Base-by-base conservation (phyloP, 2,113 vertebrate genomes). In the Antigone vipio region DNA sequence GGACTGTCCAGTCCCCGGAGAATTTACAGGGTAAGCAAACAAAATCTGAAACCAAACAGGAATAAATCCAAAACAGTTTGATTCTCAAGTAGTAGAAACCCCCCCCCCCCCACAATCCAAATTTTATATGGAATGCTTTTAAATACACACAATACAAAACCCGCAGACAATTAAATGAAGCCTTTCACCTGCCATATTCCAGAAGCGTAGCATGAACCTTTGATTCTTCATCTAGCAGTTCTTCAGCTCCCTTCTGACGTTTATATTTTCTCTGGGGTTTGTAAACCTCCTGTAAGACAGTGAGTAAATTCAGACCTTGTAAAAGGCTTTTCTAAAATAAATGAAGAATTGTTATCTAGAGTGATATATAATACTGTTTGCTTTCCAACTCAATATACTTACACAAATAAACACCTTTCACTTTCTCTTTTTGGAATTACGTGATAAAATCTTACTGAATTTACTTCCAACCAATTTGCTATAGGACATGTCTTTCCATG, bases 191-290 rank as follows among this genome's bases (percentile, higher is more conserved):
- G 97, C 99, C 99, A 12, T 99, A 99, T 92, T 99, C 99, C 96
- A 99, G 76, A 85, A 99, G 98, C 0, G 99, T 99, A 72, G 99
- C 98, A 69, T 99, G 99, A 95, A 99, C 98, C 68, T 98, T 98
- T n/a, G 99, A 99, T 83, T 99, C 99, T 93, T 99, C 99, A 42
- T 99, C 99, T 7, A 98, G 93, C 82, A 99, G 97, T 47, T 98
- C 98, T 47, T 98, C 99, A n/a, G 99, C 98, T 68, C 98, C 98
- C 42, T 80, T 97, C 79, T 99, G 99, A 76, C 99, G 98, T 93
- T 98, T 98, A 47, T 99, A 99, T 92, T 98, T 99, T 90, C 99
- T 99, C 95, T 98, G 98, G 12, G 99, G 99, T 95, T 99, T 99
- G 97, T 99, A 99, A 63, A 99, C 97, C 15, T 99, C 99, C 99